These are phyloP conservation scores for Tragulus kanchil DNA, from an alignment of 2,113 vertebrate species.

Conservation along the genomic window DNA sequence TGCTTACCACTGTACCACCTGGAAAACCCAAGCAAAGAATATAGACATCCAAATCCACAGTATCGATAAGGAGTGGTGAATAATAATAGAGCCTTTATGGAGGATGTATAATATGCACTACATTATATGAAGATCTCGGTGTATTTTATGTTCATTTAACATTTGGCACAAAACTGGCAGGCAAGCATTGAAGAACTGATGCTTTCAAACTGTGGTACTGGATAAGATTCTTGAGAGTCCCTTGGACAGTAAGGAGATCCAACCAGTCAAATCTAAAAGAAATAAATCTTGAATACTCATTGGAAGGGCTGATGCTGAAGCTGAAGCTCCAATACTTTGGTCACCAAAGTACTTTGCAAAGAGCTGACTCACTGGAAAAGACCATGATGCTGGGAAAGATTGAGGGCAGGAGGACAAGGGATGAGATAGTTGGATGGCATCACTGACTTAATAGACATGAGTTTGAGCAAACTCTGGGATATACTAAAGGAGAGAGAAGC, in stretches of 20 bases:
- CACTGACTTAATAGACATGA: not conserved
- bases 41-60: not conserved
- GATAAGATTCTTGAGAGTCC: not conserved
- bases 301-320: not conserved
- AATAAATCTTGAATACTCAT: not conserved
- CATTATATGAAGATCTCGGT: not conserved
- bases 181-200: not conserved
- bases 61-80: not conserved
- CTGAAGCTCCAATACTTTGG: not conserved
- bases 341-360: not conserved
- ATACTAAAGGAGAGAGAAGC: not conserved
- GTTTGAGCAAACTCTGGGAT: not conserved
- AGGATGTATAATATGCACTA: not conserved
- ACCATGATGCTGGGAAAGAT: not conserved
- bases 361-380: not conserved
- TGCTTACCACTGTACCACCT: not conserved
- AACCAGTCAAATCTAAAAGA: not conserved
- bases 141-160: not conserved
- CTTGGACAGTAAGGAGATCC: not conserved
- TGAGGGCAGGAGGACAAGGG: not conserved
- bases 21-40: not conserved
- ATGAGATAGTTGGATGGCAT: not conserved
- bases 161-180: not conserved
- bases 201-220: not conserved
- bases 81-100: not conserved